These are phyloP conservation scores for Bombus turneri DNA, from an alignment of 1,140 invertebrate species.

Conservation along the genomic window DNA sequence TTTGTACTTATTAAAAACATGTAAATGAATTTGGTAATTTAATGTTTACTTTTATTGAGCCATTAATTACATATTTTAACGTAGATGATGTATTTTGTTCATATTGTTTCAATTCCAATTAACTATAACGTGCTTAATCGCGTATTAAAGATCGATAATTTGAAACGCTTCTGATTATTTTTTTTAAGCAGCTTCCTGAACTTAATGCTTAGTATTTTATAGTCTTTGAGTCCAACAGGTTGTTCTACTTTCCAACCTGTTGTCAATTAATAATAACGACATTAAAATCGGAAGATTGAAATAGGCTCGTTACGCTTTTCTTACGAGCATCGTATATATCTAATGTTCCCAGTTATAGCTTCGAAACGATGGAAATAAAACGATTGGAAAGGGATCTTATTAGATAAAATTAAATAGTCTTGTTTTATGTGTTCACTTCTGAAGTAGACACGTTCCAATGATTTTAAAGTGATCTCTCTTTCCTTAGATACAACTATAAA, in stretches of 20 bases:
- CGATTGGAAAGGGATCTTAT: no score
- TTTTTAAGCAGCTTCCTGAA: background rate
- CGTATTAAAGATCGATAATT: background rate
- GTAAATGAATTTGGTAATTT: no score
- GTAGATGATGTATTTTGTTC: no score
- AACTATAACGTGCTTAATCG: background rate
- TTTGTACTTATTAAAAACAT: no score
- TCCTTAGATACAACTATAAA: background rate
- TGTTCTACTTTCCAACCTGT: background rate
- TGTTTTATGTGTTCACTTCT: background rate
- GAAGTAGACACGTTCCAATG: background rate
- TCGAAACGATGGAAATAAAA: no score
- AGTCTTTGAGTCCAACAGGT: no score
- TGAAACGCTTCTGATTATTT: background rate
- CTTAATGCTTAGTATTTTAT: background rate
- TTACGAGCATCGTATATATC: no score
- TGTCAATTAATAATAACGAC: background rate
- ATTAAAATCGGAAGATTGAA: background rate
- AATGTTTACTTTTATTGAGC: no score
- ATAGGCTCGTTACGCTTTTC: no score
- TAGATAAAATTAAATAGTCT: no score
- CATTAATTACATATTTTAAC: no score
- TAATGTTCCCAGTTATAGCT: no score
- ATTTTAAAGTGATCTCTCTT: background rate
- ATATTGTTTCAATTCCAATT: background rate